phyloP scores from a whole-genome alignment of 2,888 invertebrate genomes.

The Cryptosula pallasiana region DNA sequence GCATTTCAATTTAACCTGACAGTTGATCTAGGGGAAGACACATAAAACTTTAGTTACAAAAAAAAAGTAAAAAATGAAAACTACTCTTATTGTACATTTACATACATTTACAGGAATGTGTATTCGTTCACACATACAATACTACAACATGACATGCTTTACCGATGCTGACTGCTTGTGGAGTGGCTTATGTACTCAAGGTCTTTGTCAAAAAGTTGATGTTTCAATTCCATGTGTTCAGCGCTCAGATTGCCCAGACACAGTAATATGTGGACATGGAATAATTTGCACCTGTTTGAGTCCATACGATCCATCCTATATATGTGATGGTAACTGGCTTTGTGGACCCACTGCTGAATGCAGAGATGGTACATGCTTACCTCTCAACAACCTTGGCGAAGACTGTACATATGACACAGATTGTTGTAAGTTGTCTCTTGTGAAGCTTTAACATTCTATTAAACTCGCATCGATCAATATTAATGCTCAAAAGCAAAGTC shows the following conservation, averaged over 20 bases:
- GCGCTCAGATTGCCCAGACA: not conserved
- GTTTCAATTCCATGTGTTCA: not conserved
- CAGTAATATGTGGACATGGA: not conserved
- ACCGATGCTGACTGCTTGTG: not conserved
- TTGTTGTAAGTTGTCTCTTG: not conserved
- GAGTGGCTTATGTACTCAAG: not conserved
- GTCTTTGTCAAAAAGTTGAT: not conserved
- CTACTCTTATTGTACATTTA: no score
- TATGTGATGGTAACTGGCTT: not conserved
- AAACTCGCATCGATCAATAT: no score
- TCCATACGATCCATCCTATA: not conserved
- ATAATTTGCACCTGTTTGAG: not conserved
- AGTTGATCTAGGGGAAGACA: no score
- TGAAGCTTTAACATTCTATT: no score
- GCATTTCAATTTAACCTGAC: no score
- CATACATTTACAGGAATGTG: no score
- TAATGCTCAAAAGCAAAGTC: no score
- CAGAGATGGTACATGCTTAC: not conserved
- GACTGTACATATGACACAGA: not conserved
- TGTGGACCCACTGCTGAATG: not conserved
- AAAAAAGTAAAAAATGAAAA: no score
- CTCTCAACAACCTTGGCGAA: not conserved
- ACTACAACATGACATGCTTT: not conserved
- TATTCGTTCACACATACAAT: no score
- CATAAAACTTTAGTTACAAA: no score